Base-by-base conservation (phyloP, 2,888 invertebrate species). In the Orthosia incerta region DNA sequence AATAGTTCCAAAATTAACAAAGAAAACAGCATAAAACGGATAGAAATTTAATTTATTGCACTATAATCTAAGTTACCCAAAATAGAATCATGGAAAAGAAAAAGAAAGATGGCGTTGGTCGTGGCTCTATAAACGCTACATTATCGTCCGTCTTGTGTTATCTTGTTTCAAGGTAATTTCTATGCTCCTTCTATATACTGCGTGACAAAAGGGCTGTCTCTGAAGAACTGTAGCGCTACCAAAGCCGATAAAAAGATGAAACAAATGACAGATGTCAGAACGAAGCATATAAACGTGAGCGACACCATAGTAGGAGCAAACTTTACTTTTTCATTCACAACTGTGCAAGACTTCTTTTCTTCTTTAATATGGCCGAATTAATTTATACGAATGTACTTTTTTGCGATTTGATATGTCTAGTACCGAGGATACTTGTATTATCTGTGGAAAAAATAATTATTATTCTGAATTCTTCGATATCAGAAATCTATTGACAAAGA, bases 391-490 rank as follows among this genome's bases (percentile, higher is more conserved):
- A 26, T 53, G 3, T 26, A 3, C 39, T 53, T 59, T 55, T 45
- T 66, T 56, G n/a, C 12, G 7, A 76, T 48, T 70, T 26, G 4
- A 46, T 70, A 20, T 71, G 39, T 48, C 61, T 55, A 45, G 50
- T 46, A 11, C 13, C n/a, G 48, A 48, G n/a, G 45, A 50, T 62
- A 71, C 55, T 76, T 70, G 74, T 51, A 59, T 48, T 65, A 80
- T 71, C 84, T 84, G 84, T 63, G 71, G 51, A 76, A 80, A n/a
- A 80, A 62, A 68, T 46, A 23, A 59, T 15, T 39, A n/a, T 53
- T 26, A 60, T 46, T 31, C 45, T 50, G 9, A 45, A n/a, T 59
- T 50, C 20, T 18, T 26, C 55, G 15, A 1, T 76, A 59, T 18
- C 78, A 15, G 13, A 15, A 67, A 74, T 67, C 16, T 59, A 51